These are phyloP conservation scores for Hepsetus odoe DNA, from an alignment of 2,113 vertebrate species.

Conservation along the genomic window DNA sequence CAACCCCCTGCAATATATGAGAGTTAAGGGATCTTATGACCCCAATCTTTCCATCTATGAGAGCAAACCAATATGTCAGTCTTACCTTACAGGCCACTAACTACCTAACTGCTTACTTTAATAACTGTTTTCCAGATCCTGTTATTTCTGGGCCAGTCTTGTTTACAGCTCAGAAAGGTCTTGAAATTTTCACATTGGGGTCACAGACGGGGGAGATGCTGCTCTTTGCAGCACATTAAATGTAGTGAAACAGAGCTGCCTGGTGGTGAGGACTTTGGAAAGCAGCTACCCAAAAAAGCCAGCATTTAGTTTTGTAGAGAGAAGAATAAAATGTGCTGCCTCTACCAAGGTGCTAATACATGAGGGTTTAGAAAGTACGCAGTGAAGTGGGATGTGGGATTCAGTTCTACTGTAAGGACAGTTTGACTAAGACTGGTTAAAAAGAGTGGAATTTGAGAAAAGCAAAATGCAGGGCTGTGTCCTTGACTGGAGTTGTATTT, in stretches of 20 bases:
- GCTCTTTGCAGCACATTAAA: conserved; percentile 17
- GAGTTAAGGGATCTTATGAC: conserved; percentile 2
- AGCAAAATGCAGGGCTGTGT: too few relatives aligned
- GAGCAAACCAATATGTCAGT: background rate
- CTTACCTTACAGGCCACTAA: background rate
- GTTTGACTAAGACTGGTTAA: too few relatives aligned
- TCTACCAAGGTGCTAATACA: too few relatives aligned
- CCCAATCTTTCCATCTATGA: conserved; percentile 24
- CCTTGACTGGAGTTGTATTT: too few relatives aligned
- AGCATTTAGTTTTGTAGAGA: too few relatives aligned
- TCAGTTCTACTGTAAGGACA: too few relatives aligned
- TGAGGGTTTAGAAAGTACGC: too few relatives aligned
- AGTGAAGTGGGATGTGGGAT: too few relatives aligned
- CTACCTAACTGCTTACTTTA: conserved; percentile 8
- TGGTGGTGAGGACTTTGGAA: conserved; percentile 2
- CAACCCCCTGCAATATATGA: background rate
- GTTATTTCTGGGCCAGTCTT: background rate
- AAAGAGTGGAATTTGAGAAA: too few relatives aligned
- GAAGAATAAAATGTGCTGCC: too few relatives aligned
- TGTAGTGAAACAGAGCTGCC: background rate
- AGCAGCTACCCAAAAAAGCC: too few relatives aligned
- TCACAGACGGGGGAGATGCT: background rate
- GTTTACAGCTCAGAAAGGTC: background rate
- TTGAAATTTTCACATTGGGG: conserved; percentile 4
- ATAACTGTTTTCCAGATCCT: background rate